Evolutionary conservation across 2,113 vertebrate genomes (phyloP).

Genomic region (Campylomormyrus tamandua): DNA sequence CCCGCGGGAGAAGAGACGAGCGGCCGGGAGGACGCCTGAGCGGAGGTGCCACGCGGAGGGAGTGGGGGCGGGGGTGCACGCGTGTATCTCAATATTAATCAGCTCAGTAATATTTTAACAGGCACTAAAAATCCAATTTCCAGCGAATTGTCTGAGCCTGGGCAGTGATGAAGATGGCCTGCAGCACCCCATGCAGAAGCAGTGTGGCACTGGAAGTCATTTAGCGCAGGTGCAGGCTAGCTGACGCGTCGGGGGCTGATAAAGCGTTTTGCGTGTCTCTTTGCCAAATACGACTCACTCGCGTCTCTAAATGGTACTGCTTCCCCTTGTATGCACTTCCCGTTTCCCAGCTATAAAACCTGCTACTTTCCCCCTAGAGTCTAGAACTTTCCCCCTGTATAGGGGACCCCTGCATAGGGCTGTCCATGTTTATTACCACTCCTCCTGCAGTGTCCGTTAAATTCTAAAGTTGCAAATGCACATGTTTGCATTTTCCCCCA

Average conservation of each 20-base stretch:
- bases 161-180: slow-evolving; percentile 55
- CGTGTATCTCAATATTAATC: slow-evolving; percentile 71
- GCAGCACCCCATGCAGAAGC: slow-evolving; percentile 21
- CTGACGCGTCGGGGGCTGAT: slow-evolving; percentile 48
- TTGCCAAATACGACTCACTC: not conserved
- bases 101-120: slow-evolving; percentile 77
- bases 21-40: not conserved
- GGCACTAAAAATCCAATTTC: slow-evolving; percentile 70
- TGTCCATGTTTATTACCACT: not conserved
- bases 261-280: slow-evolving; percentile 37
- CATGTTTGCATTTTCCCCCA: not conserved
- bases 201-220: slow-evolving; percentile 34
- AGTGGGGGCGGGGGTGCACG: slow-evolving; percentile 34
- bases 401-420: not conserved
- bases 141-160: slow-evolving; percentile 60
- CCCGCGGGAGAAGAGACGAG: not conserved
- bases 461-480: not conserved
- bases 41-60: not conserved
- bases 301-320: slow-evolving; percentile 25
- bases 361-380: not conserved
- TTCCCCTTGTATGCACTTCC: not conserved
- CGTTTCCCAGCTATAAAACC: not conserved
- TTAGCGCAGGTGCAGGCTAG: slow-evolving; percentile 36
- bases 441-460: not conserved
- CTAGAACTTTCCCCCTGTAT: not conserved